A percentile compares a stretch with the other conserved stretches of the same genome.
Evolutionary conservation across 2,113 vertebrate genomes (phyloP).

Genomic region (Xenopus laevis): DNA sequence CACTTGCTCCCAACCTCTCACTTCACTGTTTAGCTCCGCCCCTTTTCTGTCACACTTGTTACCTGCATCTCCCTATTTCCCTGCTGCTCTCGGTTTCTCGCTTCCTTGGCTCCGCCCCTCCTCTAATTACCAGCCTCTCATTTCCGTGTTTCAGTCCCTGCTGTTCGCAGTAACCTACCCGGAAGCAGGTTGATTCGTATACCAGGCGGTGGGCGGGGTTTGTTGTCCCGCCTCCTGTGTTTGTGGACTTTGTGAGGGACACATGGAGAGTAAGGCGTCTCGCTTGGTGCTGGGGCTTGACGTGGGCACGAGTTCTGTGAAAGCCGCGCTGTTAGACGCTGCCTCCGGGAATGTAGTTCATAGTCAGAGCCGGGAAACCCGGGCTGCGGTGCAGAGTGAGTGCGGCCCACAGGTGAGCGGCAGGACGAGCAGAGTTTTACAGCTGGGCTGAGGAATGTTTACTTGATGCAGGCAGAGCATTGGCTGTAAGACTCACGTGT

Average conservation of each 20-base stretch:
- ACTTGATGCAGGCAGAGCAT: too few relatives aligned
- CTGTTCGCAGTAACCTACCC: not conserved
- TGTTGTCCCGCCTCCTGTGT: not conserved
- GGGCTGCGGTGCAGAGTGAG: constrained; percentile 58
- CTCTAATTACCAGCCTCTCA: too few relatives aligned
- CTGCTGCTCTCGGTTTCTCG: too few relatives aligned
- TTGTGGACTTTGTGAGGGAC: not conserved
- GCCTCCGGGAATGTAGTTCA: constrained; percentile 56
- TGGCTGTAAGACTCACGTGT: too few relatives aligned
- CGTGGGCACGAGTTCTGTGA: constrained; percentile 86
- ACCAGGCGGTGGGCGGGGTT: not conserved
- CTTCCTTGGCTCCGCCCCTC: too few relatives aligned
- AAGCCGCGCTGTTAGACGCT: constrained; percentile 71
- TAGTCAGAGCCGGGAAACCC: constrained; percentile 65
- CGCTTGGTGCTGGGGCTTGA: constrained; percentile 74
- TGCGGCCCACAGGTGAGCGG: constrained; percentile 70
- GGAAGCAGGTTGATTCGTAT: not conserved
- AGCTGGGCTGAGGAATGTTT: too few relatives aligned
- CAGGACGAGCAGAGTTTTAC: too few relatives aligned
- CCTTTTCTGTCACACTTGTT: too few relatives aligned
- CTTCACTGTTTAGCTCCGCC: not conserved
- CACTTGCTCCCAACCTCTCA: too few relatives aligned
- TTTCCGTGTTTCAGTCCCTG: too few relatives aligned
- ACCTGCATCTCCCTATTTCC: too few relatives aligned
- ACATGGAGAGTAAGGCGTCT: not conserved